Percentiles rank a stretch among this genome's conserved stretches.
Evolutionary conservation across 2,113 vertebrate genomes (phyloP).

Genomic region (Myotis davidii): DNA sequence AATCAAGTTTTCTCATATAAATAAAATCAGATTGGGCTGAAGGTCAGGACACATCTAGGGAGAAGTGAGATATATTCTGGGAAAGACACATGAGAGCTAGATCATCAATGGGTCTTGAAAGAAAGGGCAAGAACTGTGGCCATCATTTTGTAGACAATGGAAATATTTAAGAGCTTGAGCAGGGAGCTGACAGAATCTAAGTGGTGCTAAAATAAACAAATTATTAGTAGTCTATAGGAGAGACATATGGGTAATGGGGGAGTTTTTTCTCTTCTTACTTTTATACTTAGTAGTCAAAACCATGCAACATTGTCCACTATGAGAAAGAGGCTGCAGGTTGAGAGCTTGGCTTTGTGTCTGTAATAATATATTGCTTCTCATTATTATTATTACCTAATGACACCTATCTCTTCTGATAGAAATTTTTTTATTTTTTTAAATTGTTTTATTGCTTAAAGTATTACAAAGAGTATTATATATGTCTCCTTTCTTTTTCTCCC

Average conservation of each 20-base stretch:
- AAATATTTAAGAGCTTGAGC: background rate
- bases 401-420: background rate
- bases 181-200: background rate
- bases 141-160: background rate
- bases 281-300: background rate
- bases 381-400: background rate
- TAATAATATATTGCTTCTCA: background rate
- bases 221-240: background rate
- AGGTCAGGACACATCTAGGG: background rate
- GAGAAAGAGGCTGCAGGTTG: background rate
- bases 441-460: too few species aligned
- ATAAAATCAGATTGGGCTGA: background rate
- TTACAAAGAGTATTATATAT: too few species aligned
- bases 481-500: too few species aligned
- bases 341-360: background rate
- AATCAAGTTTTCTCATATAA: background rate
- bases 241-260: background rate
- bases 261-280: background rate
- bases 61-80: background rate
- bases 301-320: background rate
- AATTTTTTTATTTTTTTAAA: too few species aligned
- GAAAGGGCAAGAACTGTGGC: background rate
- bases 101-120: background rate
- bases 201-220: background rate
- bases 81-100: background rate